Percentiles rank a stretch among this genome's conserved stretches.
Conservation (phyloP, 2,888 invertebrate genomes). For the Eupithecia insigniata region DNA sequence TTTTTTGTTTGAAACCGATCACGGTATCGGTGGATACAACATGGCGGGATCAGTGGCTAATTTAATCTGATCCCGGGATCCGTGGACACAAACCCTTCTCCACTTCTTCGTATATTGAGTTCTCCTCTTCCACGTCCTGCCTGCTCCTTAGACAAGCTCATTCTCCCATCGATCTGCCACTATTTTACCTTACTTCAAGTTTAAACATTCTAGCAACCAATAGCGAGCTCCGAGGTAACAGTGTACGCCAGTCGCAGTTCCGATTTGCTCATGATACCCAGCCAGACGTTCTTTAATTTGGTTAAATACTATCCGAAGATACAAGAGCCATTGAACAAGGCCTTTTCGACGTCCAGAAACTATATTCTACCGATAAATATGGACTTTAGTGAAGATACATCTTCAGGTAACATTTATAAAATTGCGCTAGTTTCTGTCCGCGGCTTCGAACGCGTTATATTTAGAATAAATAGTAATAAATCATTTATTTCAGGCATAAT, state of each 20-base stretch:
- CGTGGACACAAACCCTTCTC: no score
- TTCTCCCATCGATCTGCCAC: no score
- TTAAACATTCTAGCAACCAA: conserved; percentile 65
- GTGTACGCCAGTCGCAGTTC: conserved; percentile 77
- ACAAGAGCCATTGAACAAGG: conserved; percentile 71
- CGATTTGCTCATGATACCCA: conserved; percentile 72
- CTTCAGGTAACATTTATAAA: conserved; percentile 58
- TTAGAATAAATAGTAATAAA: no score
- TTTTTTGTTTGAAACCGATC: no score
- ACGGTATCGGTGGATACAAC: no score
- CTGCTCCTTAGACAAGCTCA: no score
- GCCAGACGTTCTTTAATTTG: conserved; percentile 74
- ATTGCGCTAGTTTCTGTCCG: neutral
- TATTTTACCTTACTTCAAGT: neutral
- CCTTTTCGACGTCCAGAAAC: conserved; percentile 72
- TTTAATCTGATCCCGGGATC: no score
- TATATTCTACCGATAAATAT: conserved; percentile 77
- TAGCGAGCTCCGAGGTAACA: conserved; percentile 72
- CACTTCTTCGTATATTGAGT: no score
- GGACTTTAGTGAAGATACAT: conserved; percentile 59
- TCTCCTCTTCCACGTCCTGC: no score
- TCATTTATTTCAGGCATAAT: no score
- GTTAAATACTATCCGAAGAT: conserved; percentile 78
- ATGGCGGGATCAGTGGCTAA: no score
- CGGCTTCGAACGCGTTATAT: no score